phyloP scores from a whole-genome alignment of 2,888 invertebrate species.

The Eustalomyia histrio region DNA sequence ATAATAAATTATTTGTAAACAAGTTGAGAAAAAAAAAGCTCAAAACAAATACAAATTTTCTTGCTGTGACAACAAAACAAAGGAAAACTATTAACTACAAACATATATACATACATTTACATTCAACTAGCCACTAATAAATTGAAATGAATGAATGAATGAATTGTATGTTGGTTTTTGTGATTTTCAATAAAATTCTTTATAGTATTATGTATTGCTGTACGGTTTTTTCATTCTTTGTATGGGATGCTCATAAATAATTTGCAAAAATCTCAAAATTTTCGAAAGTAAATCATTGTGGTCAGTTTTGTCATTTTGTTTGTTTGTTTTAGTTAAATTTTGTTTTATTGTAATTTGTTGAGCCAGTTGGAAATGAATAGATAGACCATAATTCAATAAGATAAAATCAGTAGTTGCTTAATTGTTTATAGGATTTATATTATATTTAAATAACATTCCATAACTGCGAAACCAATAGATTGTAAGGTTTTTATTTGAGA shows the following conservation, averaged over 20 bases:
- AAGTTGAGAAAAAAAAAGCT: slow-evolving; percentile 30
- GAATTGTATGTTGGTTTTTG: slow-evolving; percentile 45
- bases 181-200: slow-evolving; percentile 51
- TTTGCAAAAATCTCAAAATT: slow-evolving; percentile 59
- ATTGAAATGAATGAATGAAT: slow-evolving; percentile 65
- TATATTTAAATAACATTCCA: too few relatives aligned
- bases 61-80: slow-evolving; percentile 6
- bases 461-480: too few relatives aligned
- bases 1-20: slow-evolving; percentile 62
- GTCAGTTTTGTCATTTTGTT: slow-evolving; percentile 58
- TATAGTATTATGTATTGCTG: slow-evolving; percentile 19
- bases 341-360: slow-evolving; percentile 15
- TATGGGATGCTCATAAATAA: slow-evolving; percentile 61
- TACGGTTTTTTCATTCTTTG: slow-evolving; percentile 27
- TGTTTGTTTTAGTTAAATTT: slow-evolving; percentile 29
- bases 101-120: background rate
- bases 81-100: slow-evolving; percentile 2
- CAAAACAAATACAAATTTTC: background rate
- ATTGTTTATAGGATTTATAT: too few relatives aligned
- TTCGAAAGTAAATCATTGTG: slow-evolving; percentile 62
- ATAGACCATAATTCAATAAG: too few relatives aligned
- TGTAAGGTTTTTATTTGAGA: too few relatives aligned
- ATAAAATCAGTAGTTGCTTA: too few relatives aligned
- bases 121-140: slow-evolving; percentile 57
- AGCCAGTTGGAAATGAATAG: background rate